Base-by-base conservation (phyloP, 2,113 vertebrate genomes). In the Hippocampus comes region DNA sequence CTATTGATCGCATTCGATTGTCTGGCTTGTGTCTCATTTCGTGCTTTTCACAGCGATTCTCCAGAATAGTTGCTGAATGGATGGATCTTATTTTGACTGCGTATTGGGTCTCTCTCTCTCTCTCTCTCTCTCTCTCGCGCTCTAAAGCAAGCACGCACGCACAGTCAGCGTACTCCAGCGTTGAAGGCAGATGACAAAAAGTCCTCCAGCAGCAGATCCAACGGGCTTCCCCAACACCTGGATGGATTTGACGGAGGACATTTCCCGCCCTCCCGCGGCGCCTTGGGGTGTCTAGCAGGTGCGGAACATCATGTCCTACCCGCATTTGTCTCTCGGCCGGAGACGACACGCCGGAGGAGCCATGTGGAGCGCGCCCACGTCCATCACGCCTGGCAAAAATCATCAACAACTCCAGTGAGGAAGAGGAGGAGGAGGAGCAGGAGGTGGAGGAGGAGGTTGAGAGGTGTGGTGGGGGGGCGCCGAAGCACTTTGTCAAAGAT, bases 271-370 rank as follows among this genome's bases (percentile, higher is more conserved):
- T 53, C 10, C 8, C 18, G 25, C 23, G n/a, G 3, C 23, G 7
- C n/a, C 21, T 12, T 1, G 15, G 9, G 9, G 49, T 14, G 49
- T 41, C 9, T 57, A 12, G 25, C 51, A 38, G 27, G 80, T 49
- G 49, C n/a, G 74, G 80, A 79, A 83, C 86, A 70, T 49, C 34
- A 82, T 87, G 90, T 87, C 61, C 87, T 78, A 83, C 75, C 68
- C 72, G 86, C 23, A 46, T 84, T 84, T 72, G 68, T 55, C 63
- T 7, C 63, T 43, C 63, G 41, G 71, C 64, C 67, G 77, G 66
- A 72, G 82, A 70, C 30, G 34, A 67, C 72, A 60, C 81, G 78
- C 69, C 69, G 42, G 71, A 78, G 38, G 69, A 34, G 57, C 74
- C 84, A 86, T 86, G 89, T 77, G 91, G 81, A 76, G 78, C 61